Evolutionary conservation across 2,113 vertebrate species (phyloP), one percentile per base, ranked within the genome.

Genomic region (Oenanthe oenanthe): DNA sequence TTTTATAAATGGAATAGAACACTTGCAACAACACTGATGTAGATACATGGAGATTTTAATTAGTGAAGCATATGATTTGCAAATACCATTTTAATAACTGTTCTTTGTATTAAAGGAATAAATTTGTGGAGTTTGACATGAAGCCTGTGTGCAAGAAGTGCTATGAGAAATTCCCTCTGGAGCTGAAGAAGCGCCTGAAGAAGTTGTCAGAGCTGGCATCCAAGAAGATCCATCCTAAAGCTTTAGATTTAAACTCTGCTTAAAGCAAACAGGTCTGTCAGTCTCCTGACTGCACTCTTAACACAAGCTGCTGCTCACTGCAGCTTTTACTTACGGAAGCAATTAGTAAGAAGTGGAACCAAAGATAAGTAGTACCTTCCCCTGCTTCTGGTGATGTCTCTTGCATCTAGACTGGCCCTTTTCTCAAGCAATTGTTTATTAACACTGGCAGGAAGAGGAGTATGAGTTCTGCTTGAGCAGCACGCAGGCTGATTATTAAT

Each of bases 121-220:
- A 99, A 97, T 99, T 99, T 98, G 99, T 99, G 97, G 99, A 99
- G 97, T 99, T 99, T 84, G 99, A 99, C 97, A 99, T 99, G 99
- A 99, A 99, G 97, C 99, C 99, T 0, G 98, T 99, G 81, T 99
- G 99, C 97, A 99, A 99, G 98, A 99, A 98, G 85, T 99, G 99
- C 96, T 99, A 99, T 5, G 99, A 99, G 97, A 99, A 99, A 88
- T 99, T 99, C 96, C 99, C 99, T 5, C 97, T 99, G 97, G 99
- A 99, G 97, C 98, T 99, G 86, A 99, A 99, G 98, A 99, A 99
- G 96, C 98, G 99, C 60, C 98, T 99, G 88, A 99, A 99, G 98
- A 99, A 99, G 88, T 96, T 99, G 89, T 98, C 99, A 1, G 99
- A 99, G 71, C 71, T 98, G 91, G 89, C 96, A 29, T 95, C 97